These are phyloP conservation scores for Drosophila melanica DNA, from an alignment of 1,140 invertebrate genomes.

Conservation along the genomic window DNA sequence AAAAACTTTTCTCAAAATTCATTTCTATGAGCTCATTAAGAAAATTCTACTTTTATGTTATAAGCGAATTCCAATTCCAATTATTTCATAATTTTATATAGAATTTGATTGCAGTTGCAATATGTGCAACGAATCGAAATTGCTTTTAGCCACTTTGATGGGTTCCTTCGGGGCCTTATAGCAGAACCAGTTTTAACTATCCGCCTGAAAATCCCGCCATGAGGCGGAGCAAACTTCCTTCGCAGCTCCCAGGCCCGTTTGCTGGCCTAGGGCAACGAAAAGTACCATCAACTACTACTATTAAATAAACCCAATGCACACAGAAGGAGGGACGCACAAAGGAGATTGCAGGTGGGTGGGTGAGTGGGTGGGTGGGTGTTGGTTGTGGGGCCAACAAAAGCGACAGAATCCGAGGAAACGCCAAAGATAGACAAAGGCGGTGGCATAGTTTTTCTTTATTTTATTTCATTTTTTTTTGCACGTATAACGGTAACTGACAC, in stretches of 20 bases:
- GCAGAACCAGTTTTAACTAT: slow-evolving; percentile 28
- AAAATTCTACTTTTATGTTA: background rate
- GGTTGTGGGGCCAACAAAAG: background rate
- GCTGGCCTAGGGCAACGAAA: slow-evolving; percentile 40
- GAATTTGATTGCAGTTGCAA: slow-evolving; percentile 8
- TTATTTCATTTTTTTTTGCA: slow-evolving; percentile 12
- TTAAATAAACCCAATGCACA: slow-evolving; percentile 36
- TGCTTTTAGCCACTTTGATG: slow-evolving; percentile 2
- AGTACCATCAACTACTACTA: slow-evolving; percentile 39
- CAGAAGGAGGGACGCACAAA: background rate
- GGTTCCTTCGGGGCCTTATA: slow-evolving; percentile 5
- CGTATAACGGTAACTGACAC: slow-evolving; percentile 66
- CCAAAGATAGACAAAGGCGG: slow-evolving; percentile 48
- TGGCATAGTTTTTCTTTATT: slow-evolving; percentile 65
- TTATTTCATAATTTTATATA: slow-evolving; percentile 4
- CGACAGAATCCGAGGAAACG: slow-evolving; percentile 20
- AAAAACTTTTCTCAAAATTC: too few relatives aligned
- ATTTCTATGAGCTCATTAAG: background rate
- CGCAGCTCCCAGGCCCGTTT: slow-evolving; percentile 4
- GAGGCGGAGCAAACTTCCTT: slow-evolving; percentile 9
- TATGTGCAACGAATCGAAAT: slow-evolving; percentile 1
- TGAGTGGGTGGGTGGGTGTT: slow-evolving; percentile 3
- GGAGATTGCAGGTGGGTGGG: slow-evolving; percentile 1
- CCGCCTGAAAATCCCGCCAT: slow-evolving; percentile 29
- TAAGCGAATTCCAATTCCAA: background rate